phyloP scores from a whole-genome alignment of 2,113 vertebrate species.

The Xiphorhynchus elegans region DNA sequence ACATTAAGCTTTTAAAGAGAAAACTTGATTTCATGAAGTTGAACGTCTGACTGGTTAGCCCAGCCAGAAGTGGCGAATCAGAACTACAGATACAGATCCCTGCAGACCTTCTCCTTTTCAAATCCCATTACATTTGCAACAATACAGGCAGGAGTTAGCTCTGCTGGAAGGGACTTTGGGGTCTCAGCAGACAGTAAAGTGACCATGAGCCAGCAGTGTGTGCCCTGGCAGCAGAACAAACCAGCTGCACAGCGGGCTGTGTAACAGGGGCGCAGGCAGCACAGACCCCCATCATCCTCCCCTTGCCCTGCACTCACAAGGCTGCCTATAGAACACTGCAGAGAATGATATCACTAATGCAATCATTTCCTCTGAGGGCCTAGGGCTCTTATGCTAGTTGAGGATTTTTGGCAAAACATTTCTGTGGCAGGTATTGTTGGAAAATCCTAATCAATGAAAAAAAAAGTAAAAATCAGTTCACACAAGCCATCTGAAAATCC shows the following conservation, averaged over 20 bases:
- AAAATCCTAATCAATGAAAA: not conserved
- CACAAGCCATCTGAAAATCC: not conserved
- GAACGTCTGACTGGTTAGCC: not conserved
- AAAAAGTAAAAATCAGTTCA: not conserved
- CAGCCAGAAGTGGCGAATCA: not conserved
- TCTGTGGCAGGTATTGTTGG: not conserved
- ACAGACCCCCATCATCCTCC: not conserved
- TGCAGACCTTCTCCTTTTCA: not conserved
- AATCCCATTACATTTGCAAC: not conserved
- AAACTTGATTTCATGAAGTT: not conserved
- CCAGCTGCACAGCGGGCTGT: not conserved
- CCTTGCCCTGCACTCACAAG: not conserved
- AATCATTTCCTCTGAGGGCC: rapidly evolving
- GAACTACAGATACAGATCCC: not conserved
- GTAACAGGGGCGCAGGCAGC: not conserved
- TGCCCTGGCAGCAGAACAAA: not conserved
- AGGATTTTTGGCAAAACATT: not conserved
- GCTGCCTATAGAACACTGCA: not conserved
- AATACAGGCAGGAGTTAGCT: not conserved
- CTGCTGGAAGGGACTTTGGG: not conserved
- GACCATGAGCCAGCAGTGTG: not conserved
- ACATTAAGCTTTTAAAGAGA: not conserved
- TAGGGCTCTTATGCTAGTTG: not conserved
- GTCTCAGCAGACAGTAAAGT: not conserved
- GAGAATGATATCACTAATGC: not conserved